Conservation (phyloP, 1,140 invertebrate species). For the Trypoxylus dichotomus region DNA sequence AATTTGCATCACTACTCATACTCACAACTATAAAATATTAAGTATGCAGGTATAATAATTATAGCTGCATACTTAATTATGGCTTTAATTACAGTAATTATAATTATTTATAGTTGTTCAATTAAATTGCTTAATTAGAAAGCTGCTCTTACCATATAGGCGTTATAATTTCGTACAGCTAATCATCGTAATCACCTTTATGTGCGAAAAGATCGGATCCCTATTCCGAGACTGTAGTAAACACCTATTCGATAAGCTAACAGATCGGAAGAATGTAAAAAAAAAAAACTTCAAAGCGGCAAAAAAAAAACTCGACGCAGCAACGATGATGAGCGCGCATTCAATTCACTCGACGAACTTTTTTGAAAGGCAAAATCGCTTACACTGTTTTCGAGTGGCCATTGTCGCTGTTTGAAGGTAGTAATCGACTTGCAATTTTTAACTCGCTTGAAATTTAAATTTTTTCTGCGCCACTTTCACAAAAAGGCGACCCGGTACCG, state of each 20-base stretch:
- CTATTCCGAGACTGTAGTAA: no score
- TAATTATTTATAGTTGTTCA: no score
- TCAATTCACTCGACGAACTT: not conserved
- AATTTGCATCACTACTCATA: no score
- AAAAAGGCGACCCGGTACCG: not conserved
- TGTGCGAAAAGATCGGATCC: not conserved
- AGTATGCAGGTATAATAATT: no score
- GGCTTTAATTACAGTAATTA: no score
- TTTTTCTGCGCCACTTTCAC: not conserved
- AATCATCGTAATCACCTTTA: not conserved
- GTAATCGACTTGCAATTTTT: slow-evolving; percentile 7
- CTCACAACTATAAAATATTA: no score
- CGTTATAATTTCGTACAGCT: not conserved
- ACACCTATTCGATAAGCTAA: not conserved
- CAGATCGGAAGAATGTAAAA: not conserved
- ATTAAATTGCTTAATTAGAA: no score
- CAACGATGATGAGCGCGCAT: not conserved
- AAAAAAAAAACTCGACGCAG: not conserved
- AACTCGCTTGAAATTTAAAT: not conserved
- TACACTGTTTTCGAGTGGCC: not conserved
- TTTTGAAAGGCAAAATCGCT: not conserved
- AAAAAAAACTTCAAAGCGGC: not conserved
- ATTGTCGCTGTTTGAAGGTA: not conserved
- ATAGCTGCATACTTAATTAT: no score
- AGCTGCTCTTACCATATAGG: no score